Percentiles rank a stretch among this genome's conserved stretches.
These are phyloP conservation scores for Melanotaenia parkinsoni DNA, from an alignment of 2,797 vertebrate species.

Conservation along the genomic window DNA sequence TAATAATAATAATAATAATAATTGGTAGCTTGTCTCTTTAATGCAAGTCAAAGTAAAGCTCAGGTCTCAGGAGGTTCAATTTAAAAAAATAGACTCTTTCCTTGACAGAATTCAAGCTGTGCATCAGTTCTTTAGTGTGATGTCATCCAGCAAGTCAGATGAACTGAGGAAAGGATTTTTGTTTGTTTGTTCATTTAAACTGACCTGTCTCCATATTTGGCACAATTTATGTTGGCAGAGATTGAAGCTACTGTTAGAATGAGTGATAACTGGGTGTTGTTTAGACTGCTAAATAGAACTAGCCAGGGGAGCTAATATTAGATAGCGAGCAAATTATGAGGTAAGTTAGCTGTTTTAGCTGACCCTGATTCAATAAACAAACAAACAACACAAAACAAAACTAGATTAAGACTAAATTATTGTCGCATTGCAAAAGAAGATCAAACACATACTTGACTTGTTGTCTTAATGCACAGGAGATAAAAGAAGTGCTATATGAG, in stretches of 20 bases:
- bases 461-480: background rate
- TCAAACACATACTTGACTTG: background rate
- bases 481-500: background rate
- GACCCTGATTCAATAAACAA: background rate
- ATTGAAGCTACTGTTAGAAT: constrained; percentile 2
- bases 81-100: constrained; percentile 3
- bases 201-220: constrained; percentile 13
- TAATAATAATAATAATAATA: too few relatives aligned
- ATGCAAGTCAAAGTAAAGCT: too few relatives aligned
- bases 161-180: background rate
- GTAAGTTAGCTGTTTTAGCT: background rate
- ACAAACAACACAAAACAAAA: background rate
- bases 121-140: background rate
- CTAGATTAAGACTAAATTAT: background rate
- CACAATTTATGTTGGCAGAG: background rate
- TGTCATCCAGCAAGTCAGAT: background rate
- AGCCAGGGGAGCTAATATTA: background rate
- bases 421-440: constrained; percentile 9
- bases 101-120: background rate
- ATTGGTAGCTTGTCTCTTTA: background rate
- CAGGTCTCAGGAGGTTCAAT: background rate
- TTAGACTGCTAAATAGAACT: background rate
- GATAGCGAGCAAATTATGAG: background rate
- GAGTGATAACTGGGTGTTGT: background rate
- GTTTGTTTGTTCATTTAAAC: background rate